Evolutionary conservation across 2,797 vertebrate genomes (phyloP), one percentile per base, ranked within the genome.

Genomic region (Microcaecilia unicolor): DNA sequence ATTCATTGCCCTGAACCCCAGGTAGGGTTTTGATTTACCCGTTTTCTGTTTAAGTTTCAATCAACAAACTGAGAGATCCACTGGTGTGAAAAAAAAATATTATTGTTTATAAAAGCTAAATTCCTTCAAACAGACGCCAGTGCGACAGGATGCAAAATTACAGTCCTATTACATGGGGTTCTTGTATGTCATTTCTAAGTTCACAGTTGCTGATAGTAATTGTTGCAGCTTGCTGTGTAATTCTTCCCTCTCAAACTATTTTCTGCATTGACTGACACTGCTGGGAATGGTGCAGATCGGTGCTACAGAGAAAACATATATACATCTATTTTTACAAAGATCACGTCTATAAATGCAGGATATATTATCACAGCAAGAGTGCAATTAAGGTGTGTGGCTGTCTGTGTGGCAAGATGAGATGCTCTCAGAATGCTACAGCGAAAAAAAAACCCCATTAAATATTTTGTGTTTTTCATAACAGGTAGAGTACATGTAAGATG

Each of bases 191-290:
- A 15, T 46, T 44, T 4, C 11, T 10, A 22, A 14, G 40, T 16
- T 47, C 7, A 20, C 44, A 9, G 9, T 47, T 47, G 18, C n/a
- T 22, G 51, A 57, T 25, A 21, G 37, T 51, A 40, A 31, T 34
- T 18, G 12, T 25, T 5, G 12, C n/a, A 34, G n/a, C 16, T 28
- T 27, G 25, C 42, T 30, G n/a, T 24, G 19, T 9, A 44, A 22
- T 26, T 57, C 28, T 31, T 15, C 37, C 38, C 25, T 47, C 36
- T 43, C 19, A n/a, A 32, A 20, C 32, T 44, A 38, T 35, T 54
- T 22, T 10, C 25, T 38, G 5, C 35, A 31, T 51, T 37, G 34
- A 29, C 32, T 37, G 44, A 40, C 10, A 25, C 28, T 18, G 48
- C 51, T 14, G 45, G 39, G 41, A 32, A 24, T 34, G 27, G 37